Evolutionary conservation across 2,113 vertebrate genomes (phyloP).

Genomic region (Piaya cayana): DNA sequence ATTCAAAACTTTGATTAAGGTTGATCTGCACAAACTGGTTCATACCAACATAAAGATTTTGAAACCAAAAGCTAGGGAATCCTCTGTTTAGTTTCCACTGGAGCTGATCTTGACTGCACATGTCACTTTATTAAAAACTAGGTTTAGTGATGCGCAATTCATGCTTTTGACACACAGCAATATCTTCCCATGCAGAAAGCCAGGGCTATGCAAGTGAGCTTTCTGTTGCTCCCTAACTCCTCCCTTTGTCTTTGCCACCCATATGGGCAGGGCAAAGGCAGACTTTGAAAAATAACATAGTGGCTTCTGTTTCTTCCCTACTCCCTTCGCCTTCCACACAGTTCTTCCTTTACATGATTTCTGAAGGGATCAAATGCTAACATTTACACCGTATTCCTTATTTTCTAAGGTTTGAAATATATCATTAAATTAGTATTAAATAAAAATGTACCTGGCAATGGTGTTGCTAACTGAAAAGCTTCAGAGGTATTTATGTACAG

Average conservation of each 20-base stretch:
- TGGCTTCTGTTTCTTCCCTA: not conserved
- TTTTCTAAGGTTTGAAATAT: not conserved
- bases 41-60: not conserved
- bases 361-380: not conserved
- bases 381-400: not conserved
- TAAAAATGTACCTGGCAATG: not conserved
- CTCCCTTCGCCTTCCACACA: not conserved
- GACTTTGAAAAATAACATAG: not conserved
- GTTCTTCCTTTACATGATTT: not conserved
- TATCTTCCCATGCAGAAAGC: not conserved
- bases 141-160: not conserved
- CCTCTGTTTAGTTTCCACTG: not conserved
- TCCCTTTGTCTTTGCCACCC: not conserved
- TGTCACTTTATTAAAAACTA: not conserved
- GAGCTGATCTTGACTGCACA: not conserved
- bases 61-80: not conserved
- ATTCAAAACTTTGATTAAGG: not conserved
- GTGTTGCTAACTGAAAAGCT: not conserved
- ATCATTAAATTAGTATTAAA: not conserved
- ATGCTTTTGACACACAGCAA: not conserved
- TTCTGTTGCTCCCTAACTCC: not conserved
- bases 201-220: not conserved
- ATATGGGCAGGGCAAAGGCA: not conserved
- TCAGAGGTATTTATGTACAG: rapidly evolving
- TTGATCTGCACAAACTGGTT: not conserved